Conservation (phyloP, 2,888 invertebrate species). For the Drosophila lutescens region DNA sequence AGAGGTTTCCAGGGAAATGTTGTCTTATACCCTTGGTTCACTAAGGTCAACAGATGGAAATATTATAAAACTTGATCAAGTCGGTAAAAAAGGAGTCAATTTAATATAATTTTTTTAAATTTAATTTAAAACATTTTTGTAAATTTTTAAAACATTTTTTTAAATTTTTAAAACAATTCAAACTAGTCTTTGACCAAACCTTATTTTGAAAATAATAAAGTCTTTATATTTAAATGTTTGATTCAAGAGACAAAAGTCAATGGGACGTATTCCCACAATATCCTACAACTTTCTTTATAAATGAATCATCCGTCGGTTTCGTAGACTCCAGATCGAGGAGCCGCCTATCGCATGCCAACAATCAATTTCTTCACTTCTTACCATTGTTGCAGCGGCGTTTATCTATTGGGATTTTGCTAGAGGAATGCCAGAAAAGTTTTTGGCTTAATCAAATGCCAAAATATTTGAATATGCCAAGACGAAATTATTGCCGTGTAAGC, state of each 20-base stretch:
- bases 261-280: no score
- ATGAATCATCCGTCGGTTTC: not conserved
- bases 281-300: no score
- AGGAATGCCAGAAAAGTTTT: slow-evolving; percentile 65
- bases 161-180: no score
- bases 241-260: no score
- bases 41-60: not conserved
- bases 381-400: slow-evolving; percentile 12
- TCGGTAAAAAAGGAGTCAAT: no score
- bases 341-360: slow-evolving; percentile 44
- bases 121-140: no score
- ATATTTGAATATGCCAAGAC: slow-evolving; percentile 74
- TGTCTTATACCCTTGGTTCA: not conserved
- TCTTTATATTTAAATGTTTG: no score
- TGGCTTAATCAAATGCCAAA: slow-evolving; percentile 75
- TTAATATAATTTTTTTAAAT: no score
- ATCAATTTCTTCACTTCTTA: slow-evolving; percentile 42
- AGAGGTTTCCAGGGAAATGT: slow-evolving; percentile 7
- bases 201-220: no score
- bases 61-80: no score
- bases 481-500: slow-evolving; percentile 64
- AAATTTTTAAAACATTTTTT: no score
- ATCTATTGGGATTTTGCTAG: slow-evolving; percentile 21
- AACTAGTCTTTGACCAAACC: no score
- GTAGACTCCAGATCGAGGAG: slow-evolving; percentile 26